A percentile compares a stretch with the other conserved stretches of the same genome.
Conservation (phyloP, 30 jellyfish, hydroid and myxozoan genomes). For the Hydractinia echinata region DNA sequence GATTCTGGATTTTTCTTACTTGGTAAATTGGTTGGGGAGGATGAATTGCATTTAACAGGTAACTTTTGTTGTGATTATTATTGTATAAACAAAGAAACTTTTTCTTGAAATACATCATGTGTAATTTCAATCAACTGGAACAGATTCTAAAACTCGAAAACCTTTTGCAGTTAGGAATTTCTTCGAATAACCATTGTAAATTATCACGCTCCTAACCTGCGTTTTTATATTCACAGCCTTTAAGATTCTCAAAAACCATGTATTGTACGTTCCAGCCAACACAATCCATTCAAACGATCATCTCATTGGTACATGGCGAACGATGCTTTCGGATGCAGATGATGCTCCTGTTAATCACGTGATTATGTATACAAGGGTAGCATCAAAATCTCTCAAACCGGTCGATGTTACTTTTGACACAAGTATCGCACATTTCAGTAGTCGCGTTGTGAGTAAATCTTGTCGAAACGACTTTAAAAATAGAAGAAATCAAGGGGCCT, state of each 20-base stretch:
- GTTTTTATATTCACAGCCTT: not conserved
- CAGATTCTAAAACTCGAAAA: too few species aligned
- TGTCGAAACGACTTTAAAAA: too few species aligned
- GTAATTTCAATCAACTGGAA: too few species aligned
- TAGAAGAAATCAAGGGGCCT: too few species aligned
- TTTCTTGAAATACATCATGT: too few species aligned
- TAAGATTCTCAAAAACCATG: constrained; percentile 1
- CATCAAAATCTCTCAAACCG: not conserved
- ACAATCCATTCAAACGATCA: constrained; percentile 17
- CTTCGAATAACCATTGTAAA: too few species aligned
- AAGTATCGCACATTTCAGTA: too few species aligned
- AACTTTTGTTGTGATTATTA: not conserved
- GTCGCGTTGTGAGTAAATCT: too few species aligned
- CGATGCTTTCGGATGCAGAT: not conserved
- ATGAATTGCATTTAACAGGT: not conserved
- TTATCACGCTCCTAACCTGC: too few species aligned
- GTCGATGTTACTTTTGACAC: too few species aligned
- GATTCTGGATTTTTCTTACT: constrained; percentile 16
- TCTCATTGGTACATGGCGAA: not conserved
- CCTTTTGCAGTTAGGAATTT: too few species aligned
- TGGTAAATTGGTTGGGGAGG: constrained; percentile 5
- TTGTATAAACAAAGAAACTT: too few species aligned
- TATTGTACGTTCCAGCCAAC: constrained; percentile 1
- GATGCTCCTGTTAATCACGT: constrained; percentile 10
- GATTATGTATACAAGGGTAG: not conserved